Conservation (phyloP, 2,888 invertebrate genomes). For the Leptura quadrifasciata region DNA sequence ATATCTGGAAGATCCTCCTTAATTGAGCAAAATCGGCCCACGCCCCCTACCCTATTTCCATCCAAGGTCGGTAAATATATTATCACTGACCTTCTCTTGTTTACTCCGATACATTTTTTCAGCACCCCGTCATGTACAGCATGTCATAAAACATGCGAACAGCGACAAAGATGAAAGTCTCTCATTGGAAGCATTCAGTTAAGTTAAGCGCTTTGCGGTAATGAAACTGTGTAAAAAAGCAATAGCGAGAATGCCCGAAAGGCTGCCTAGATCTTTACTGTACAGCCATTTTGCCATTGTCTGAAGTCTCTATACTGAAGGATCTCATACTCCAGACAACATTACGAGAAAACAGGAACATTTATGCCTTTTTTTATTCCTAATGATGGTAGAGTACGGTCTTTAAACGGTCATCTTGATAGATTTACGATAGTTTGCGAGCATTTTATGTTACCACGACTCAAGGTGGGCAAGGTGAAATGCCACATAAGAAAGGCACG, state of each 20-base stretch:
- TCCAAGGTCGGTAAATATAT: slow-evolving; percentile 31
- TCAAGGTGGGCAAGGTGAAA: background rate
- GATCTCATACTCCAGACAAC: background rate
- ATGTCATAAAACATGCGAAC: slow-evolving; percentile 3
- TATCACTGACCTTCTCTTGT: slow-evolving; percentile 27
- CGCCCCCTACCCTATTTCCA: background rate
- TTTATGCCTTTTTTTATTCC: background rate
- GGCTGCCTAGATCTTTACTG: slow-evolving; percentile 16
- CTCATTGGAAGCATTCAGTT: background rate
- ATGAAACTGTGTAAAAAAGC: slow-evolving; percentile 15
- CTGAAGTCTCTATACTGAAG: background rate
- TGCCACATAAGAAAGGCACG: too few relatives aligned
- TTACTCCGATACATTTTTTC: slow-evolving; percentile 32
- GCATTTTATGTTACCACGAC: background rate
- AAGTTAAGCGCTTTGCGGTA: slow-evolving; percentile 2
- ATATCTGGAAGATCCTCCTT: background rate
- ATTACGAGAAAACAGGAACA: background rate
- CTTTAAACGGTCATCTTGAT: background rate
- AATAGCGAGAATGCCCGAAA: background rate
- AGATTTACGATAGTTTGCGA: background rate
- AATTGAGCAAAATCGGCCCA: background rate
- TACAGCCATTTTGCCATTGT: slow-evolving; percentile 15
- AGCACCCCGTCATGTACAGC: background rate
- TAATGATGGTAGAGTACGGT: background rate
- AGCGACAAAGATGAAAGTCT: slow-evolving; percentile 12